phyloP scores from a whole-genome alignment of 1,140 invertebrate species.

The Holcopasites calliopsidis region DNA sequence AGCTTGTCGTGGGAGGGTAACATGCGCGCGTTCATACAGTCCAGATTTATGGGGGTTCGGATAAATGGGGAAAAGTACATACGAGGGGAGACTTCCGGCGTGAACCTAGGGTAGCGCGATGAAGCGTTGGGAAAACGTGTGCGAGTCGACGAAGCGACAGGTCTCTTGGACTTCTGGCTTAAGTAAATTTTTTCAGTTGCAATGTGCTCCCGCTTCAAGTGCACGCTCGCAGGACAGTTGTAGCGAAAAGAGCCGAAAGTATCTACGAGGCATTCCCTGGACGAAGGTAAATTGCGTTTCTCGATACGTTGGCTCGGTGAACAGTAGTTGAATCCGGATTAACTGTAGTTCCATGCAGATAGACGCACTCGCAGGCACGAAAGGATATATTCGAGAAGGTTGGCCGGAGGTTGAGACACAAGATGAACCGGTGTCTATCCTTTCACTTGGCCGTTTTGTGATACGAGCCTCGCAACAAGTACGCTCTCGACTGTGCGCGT shows the following conservation, averaged over 20 bases:
- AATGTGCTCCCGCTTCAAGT: too few species aligned
- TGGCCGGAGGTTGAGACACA: slow-evolving; percentile 40
- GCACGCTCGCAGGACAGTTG: too few species aligned
- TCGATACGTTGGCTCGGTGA: not conserved
- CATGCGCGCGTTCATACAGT: not conserved
- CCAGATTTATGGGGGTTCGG: not conserved
- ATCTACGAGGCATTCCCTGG: too few species aligned
- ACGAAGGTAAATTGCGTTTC: not conserved
- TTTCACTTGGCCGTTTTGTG: slow-evolving; percentile 64
- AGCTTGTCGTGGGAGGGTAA: not conserved
- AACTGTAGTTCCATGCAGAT: slow-evolving; percentile 8
- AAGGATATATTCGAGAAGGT: slow-evolving; percentile 46
- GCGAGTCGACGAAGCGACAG: too few species aligned
- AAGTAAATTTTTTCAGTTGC: too few species aligned
- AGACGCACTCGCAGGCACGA: slow-evolving; percentile 45
- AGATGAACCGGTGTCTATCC: slow-evolving; percentile 62
- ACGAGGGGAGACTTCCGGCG: not conserved
- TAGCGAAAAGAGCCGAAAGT: too few species aligned
- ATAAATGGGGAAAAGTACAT: not conserved
- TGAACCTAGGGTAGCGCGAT: not conserved
- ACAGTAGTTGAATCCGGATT: slow-evolving; percentile 2
- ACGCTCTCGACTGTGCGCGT: slow-evolving; percentile 1
- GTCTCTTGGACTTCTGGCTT: too few species aligned
- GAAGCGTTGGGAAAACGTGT: not conserved
- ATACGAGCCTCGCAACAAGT: slow-evolving; percentile 50